Evolutionary conservation across 2,888 invertebrate species (phyloP), one percentile per base, ranked within the genome.

Genomic region (Drosophila lutescens): DNA sequence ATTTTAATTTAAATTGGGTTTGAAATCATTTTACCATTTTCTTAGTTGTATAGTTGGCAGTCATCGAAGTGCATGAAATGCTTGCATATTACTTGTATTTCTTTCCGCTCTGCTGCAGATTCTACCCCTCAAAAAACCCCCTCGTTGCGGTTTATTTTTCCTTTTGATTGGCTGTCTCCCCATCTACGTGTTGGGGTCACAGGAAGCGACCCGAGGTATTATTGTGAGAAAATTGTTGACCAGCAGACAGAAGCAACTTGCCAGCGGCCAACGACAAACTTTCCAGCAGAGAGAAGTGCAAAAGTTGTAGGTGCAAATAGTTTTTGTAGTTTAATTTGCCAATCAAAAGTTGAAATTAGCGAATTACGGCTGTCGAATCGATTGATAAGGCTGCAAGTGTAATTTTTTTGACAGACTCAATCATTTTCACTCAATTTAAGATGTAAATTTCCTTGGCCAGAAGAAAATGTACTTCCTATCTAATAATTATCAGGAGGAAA

Each of bases 51-150:
- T 20, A 20, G 20, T 20, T 20, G 63, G 53, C 61, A 77, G 60
- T 77, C 71, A 54, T 56, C 58, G 67, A 75, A 82, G 83, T 71
- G 81, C 72, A 68, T 74, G 66, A 84, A 84, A 66, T 87, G 72
- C 79, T 77, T 86, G 83, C 74, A 85, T 84, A 84, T 87, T 82
- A 81, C 69, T 71, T 73, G 63, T 62, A 72, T 50, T 57, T 62
- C 55, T 63, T 62, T 58, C 50, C 54, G 65, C 36, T 66, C 51
- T 32, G 34, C 60, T 49, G 49, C 49, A 53, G 32, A 54, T 57
- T 43, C 30, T 12, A 6, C 34, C 40, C 30, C 20, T 30, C 40
- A 2, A 26, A 2, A 26, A 26, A 6, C 12, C 26, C 32, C 43
- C 41, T 32, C 13, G 63, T 76, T 80, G 57, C 75, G 86, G 78